Evolutionary conservation across 2,113 vertebrate genomes (phyloP), one percentile per base, ranked within the genome.

Genomic region (Oryzias celebensis): DNA sequence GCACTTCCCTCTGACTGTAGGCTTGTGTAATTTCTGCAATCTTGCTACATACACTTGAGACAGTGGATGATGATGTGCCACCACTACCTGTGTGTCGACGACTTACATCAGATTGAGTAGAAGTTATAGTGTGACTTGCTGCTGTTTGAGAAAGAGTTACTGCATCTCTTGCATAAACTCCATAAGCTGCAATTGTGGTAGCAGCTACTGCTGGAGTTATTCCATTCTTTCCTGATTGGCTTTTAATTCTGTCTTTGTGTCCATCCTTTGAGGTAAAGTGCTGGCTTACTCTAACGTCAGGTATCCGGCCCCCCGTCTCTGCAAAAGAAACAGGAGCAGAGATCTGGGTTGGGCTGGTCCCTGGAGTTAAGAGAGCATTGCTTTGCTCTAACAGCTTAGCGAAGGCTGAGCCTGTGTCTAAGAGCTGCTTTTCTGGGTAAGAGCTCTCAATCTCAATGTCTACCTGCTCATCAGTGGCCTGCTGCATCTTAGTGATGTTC

Each of bases 281-380:
- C 80, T 98, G 97, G 16, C 97, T 99, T 58, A 99, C 95, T 8
- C 92, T 87, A 16, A 99, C 97, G 41, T 98, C 96, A 0, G 97
- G 96, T 79, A 98, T 94, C 20, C 89, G 80, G 0, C 89, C 84
- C 52, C 80, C 88, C 26, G 88, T 89, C 74, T 92, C 91, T 44
- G 86, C 88, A 60, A 99, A 99, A 26, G 96, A 96, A 50, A 96
- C 92, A 0, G 97, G 97, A 49, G 97, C 95, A 0, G 94, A 94
- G 0, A 96, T 90, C 82, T 99, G 97, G 0, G 97, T 99, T 49
- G 97, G 96, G 45, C 97, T 99, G 52, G 97, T 98, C 1, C 97
- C 97, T 1, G 97, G 97, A 52, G 97, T 98, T 16, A 93, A 47
- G 5, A 91, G 87, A 62, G 91, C 88, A 72, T 90, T 92, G 73